phyloP scores from a whole-genome alignment of 2,113 vertebrate genomes.

The Microcebus lehilahytsara region DNA sequence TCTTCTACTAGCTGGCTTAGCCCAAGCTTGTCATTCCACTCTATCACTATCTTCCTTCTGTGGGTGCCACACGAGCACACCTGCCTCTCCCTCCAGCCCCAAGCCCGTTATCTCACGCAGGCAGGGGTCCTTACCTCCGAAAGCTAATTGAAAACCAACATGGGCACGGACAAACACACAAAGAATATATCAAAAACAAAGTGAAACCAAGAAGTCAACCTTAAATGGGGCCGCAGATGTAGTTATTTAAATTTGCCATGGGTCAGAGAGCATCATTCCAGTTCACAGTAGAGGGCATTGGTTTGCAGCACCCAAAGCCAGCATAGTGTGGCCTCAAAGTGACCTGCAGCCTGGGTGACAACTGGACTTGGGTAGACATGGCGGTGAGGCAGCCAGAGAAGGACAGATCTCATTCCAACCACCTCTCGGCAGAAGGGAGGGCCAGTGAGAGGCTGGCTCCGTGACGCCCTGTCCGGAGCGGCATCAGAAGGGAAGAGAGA shows the following conservation, averaged over 20 bases:
- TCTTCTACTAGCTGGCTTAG: not conserved
- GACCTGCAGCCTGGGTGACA: not conserved
- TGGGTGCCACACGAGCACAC: not conserved
- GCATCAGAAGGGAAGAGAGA: not conserved
- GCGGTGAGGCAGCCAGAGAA: not conserved
- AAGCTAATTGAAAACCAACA: not conserved
- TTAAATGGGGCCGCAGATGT: not conserved
- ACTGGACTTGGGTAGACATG: not conserved
- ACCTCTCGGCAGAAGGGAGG: not conserved
- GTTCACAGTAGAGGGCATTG: not conserved
- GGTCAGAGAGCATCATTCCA: not conserved
- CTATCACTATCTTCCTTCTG: not conserved
- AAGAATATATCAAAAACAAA: not conserved
- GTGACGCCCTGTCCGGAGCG: not conserved
- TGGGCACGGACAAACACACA: not conserved
- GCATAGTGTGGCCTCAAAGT: not conserved
- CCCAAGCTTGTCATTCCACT: not conserved
- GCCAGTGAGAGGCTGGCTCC: not conserved
- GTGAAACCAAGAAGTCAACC: not conserved
- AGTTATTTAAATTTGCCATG: not conserved
- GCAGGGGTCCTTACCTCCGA: not conserved
- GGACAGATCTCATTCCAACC: not conserved
- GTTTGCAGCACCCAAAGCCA: not conserved
- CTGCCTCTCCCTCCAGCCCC: not conserved
- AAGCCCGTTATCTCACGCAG: not conserved